Base-by-base conservation (phyloP, 2,113 vertebrate species). In the Microtus pennsylvanicus region DNA sequence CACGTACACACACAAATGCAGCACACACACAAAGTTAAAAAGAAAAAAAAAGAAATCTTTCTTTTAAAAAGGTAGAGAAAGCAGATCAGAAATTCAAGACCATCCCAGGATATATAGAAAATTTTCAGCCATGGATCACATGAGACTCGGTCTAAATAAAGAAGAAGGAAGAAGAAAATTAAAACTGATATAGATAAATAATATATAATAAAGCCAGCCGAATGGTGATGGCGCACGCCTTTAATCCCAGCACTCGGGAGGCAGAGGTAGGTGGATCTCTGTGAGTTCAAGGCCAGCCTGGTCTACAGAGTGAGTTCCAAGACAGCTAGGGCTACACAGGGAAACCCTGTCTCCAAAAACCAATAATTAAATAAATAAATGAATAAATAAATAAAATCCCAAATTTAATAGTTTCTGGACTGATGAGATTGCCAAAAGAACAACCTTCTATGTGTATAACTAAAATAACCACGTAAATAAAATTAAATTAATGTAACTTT, bases 391-490 rank as follows among this genome's bases (percentile, higher is more conserved):
- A 42, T 19, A 58, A 58, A 30, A 7, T 0, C 13, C 9, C 16
- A 21, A 67, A 33, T 61, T 17, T 38, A 93, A 88, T 93, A 52
- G 45, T 47, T 95, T 90, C 86, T 93, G 52, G 19, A 50, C 52
- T 58, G 30, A 65, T 22, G 1, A 47, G 10, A 94, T 69, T 94
- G 33, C 11, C 33, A 92, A 38, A 92, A 75, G 26, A 75, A 52
- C 10, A 86, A 55, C 38, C 7, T 88, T 86, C 12, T 78, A 77
- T 93, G 14, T 77, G 2, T 70, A 77, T 83, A 72, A 85, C 24
- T 91, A 65, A 91, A 91, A 93, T 2, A 91, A 55, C 28, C 19
- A 50, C 22, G 9, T 89, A 86, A 95, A 80, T 28, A 86, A 80
- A 5, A 50, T 91, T 91, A 82, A 61, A 77, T n/a, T 89, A 89